Evolutionary conservation across 2,797 vertebrate genomes (phyloP).

Genomic region (Siniperca obscura): DNA sequence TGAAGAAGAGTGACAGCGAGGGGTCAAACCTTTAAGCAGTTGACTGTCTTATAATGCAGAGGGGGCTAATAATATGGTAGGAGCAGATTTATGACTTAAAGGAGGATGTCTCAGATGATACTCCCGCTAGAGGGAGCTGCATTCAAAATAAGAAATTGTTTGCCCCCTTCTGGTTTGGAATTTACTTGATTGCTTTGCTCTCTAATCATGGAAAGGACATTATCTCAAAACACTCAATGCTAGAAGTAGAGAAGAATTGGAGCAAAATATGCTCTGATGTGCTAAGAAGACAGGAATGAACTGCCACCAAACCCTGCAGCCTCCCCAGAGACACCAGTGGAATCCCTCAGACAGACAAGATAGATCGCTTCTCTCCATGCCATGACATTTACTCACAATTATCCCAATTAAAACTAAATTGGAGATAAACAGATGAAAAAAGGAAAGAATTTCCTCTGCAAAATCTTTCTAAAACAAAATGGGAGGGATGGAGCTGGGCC

Average conservation of each 20-base stretch:
- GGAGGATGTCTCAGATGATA: slow-evolving; percentile 19
- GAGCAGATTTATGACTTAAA: slow-evolving; percentile 47
- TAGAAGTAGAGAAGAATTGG: slow-evolving; percentile 26
- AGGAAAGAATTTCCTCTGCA: slow-evolving; percentile 43
- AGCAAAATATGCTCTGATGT: slow-evolving; percentile 35
- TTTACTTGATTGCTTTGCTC: slow-evolving; percentile 26
- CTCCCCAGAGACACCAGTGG: slow-evolving; percentile 60
- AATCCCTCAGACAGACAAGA: slow-evolving; percentile 61
- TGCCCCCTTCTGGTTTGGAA: slow-evolving; percentile 41
- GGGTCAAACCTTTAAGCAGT: slow-evolving; percentile 36
- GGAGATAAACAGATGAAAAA: slow-evolving; percentile 48
- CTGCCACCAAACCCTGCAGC: slow-evolving; percentile 38
- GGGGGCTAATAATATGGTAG: slow-evolving; percentile 21
- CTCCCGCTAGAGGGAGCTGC: slow-evolving; percentile 20
- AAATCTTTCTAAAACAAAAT: slow-evolving; percentile 14
- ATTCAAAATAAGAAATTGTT: slow-evolving; percentile 41
- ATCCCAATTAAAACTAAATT: slow-evolving; percentile 64
- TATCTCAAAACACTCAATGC: slow-evolving; percentile 11
- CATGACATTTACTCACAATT: slow-evolving; percentile 58
- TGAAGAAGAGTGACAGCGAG: slow-evolving; percentile 18
- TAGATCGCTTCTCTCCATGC: slow-evolving; percentile 8
- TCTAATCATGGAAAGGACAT: slow-evolving; percentile 29
- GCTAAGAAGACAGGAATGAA: slow-evolving; percentile 27
- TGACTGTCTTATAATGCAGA: slow-evolving; percentile 37
- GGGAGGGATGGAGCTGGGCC: background rate